A percentile compares a stretch with the other conserved stretches of the same genome.
Evolutionary conservation across 2,888 invertebrate genomes (phyloP).

Genomic region (Cinara cedri): DNA sequence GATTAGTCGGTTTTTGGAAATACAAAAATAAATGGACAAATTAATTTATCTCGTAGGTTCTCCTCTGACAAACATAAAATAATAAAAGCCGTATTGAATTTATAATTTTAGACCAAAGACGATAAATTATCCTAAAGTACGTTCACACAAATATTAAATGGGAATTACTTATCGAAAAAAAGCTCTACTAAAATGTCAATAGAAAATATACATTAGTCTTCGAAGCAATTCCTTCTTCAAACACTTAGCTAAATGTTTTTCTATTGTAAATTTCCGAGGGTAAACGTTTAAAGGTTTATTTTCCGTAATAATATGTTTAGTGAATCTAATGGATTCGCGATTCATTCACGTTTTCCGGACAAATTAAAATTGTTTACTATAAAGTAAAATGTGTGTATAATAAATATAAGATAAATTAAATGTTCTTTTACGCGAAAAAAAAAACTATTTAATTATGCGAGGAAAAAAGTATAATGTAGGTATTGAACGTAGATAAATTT

Average conservation of each 20-base stretch:
- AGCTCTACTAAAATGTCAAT: not conserved
- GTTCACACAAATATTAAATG: not conserved
- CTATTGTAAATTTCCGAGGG: slow-evolving; percentile 8
- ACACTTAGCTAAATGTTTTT: slow-evolving; percentile 28
- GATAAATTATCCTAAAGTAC: not conserved
- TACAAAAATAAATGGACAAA: not conserved
- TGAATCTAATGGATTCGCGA: slow-evolving; percentile 4
- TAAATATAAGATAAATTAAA: no score
- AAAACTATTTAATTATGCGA: no score
- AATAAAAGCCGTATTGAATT: not conserved
- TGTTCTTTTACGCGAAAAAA: no score
- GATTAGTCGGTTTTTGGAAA: not conserved
- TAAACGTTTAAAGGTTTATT: slow-evolving; percentile 13
- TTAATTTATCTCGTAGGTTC: not conserved
- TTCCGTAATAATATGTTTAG: not conserved
- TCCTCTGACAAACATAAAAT: not conserved
- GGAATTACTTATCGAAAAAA: slow-evolving; percentile 5
- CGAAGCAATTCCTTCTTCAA: slow-evolving; percentile 18
- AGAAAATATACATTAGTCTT: slow-evolving; percentile 28
- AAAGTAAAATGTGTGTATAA: no score
- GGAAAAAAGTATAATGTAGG: no score
- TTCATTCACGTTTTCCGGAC: not conserved
- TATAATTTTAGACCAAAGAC: not conserved
- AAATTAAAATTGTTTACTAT: not conserved
- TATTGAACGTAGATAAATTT: no score